These are phyloP conservation scores for Tillus elongatus DNA, from an alignment of 2,888 invertebrate genomes.

Conservation along the genomic window DNA sequence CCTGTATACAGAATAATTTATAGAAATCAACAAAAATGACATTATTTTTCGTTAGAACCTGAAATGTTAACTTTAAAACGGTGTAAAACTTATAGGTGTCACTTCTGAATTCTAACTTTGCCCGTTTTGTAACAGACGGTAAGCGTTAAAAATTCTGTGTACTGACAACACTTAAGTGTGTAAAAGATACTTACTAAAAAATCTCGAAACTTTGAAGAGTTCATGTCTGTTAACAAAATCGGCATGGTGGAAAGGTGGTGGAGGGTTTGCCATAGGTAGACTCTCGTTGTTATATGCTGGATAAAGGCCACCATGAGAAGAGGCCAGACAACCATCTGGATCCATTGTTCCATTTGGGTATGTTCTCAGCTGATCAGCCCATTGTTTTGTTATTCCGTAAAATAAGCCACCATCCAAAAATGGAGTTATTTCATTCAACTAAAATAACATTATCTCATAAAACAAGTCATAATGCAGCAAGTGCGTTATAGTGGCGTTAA, in stretches of 20 bases:
- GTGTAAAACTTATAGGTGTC: too few relatives aligned
- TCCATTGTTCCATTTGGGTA: slow-evolving; percentile 43
- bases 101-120: too few relatives aligned
- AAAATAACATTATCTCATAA: slow-evolving; percentile 13
- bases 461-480: too few relatives aligned
- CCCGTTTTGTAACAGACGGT: too few relatives aligned
- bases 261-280: slow-evolving; percentile 51
- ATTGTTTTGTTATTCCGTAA: slow-evolving; percentile 50
- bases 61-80: too few relatives aligned
- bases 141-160: too few relatives aligned
- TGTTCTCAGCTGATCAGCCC: slow-evolving; percentile 48
- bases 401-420: slow-evolving; percentile 53
- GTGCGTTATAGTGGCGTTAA: too few relatives aligned
- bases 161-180: too few relatives aligned
- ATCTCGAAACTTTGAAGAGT: slow-evolving; percentile 43
- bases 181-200: slow-evolving; percentile 50
- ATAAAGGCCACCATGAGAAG: slow-evolving; percentile 40
- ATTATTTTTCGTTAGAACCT: too few relatives aligned
- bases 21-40: too few relatives aligned
- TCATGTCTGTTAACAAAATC: slow-evolving; percentile 36
- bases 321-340: slow-evolving; percentile 42
- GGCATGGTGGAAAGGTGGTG: slow-evolving; percentile 45
- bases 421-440: slow-evolving; percentile 54
- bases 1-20: too few relatives aligned
- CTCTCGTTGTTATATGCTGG: slow-evolving; percentile 45